Evolutionary conservation across 2,797 vertebrate species (phyloP).

Genomic region (Buphagus erythrorhynchus): DNA sequence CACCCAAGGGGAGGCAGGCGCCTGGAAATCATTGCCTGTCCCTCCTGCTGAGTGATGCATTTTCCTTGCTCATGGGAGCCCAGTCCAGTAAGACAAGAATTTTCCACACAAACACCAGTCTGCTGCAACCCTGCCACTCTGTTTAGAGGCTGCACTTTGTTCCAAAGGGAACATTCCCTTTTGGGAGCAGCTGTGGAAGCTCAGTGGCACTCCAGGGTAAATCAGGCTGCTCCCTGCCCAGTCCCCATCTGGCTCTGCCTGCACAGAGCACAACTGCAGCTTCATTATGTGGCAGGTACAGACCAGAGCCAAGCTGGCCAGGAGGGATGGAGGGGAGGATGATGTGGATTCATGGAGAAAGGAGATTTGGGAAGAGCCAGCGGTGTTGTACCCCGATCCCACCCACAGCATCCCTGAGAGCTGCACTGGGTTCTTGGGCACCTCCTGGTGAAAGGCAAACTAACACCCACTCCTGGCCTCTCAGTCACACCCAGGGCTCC

Average conservation of each 20-base stretch:
- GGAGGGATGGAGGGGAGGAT: background rate
- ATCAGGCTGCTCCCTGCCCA: constrained; percentile 32
- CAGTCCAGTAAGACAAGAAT: background rate
- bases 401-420: background rate
- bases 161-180: background rate
- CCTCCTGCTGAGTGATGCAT: background rate
- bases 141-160: background rate
- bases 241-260: constrained; percentile 20
- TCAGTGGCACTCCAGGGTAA: background rate
- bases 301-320: background rate
- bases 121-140: background rate
- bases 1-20: background rate
- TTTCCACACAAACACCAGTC: background rate
- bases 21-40: background rate
- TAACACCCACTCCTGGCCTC: background rate
- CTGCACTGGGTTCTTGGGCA: background rate
- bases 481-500: background rate
- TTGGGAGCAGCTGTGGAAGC: background rate
- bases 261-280: background rate
- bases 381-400: background rate
- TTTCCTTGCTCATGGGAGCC: background rate
- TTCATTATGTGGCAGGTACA: background rate
- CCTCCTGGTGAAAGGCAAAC: background rate
- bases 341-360: background rate
- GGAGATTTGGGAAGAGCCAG: background rate